These are phyloP conservation scores for Stegastes partitus DNA, from an alignment of 2,113 vertebrate genomes.

Conservation along the genomic window DNA sequence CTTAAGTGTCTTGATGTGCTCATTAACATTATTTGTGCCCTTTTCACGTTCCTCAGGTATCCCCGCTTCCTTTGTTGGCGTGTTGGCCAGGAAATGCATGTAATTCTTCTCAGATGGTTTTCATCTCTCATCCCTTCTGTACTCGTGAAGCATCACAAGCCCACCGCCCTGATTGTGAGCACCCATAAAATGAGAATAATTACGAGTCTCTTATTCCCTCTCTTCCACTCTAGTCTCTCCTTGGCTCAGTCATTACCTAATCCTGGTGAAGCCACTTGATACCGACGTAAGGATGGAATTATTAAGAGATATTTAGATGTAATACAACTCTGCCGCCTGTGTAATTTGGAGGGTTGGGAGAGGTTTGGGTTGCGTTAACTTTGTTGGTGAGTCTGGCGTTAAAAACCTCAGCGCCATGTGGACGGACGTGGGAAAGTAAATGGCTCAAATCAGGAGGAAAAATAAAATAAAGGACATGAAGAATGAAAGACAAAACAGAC, in stretches of 20 bases:
- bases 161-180: slow-evolving; percentile 37
- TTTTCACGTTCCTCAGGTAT: slow-evolving; percentile 5
- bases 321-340: slow-evolving; percentile 4
- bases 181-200: slow-evolving; percentile 65
- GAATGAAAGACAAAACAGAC: slow-evolving; percentile 20
- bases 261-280: slow-evolving; percentile 43
- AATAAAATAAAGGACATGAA: background rate
- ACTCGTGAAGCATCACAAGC: slow-evolving; percentile 28
- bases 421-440: slow-evolving; percentile 27
- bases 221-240: slow-evolving; percentile 25
- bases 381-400: background rate
- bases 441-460: slow-evolving; percentile 11
- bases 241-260: slow-evolving; percentile 51
- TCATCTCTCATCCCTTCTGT: slow-evolving; percentile 15
- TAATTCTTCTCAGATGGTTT: slow-evolving; percentile 37
- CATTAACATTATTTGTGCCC: slow-evolving; percentile 21
- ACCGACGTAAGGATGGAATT: slow-evolving; percentile 28
- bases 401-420: slow-evolving; percentile 2
- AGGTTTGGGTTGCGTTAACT: slow-evolving; percentile 34
- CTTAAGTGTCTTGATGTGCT: background rate
- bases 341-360: background rate
- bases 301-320: slow-evolving; percentile 44
- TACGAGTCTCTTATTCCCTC: slow-evolving; percentile 49
- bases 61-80: slow-evolving; percentile 30
- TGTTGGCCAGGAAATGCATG: slow-evolving; percentile 15